Base-by-base conservation (phyloP, 1,140 invertebrate species). In the Drosophila athabasca region DNA sequence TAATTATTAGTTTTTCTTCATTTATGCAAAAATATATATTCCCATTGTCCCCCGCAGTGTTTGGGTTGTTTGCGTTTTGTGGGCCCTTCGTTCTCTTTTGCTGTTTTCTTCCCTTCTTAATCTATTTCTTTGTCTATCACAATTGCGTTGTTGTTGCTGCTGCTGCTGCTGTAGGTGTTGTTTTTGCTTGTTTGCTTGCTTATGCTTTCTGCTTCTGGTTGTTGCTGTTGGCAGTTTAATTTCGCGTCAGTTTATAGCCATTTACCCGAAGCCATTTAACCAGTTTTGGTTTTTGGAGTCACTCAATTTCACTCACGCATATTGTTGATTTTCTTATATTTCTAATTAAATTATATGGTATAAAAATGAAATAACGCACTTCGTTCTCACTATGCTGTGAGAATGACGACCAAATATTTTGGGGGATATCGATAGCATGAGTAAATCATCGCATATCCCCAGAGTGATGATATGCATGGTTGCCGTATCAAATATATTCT, bases 71-170 rank as follows among this genome's bases (percentile, higher is more conserved):
- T 74, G 78, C 60, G 51, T 58, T 55, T 70, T 73, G 60, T 45
- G 45, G 26, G 41, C 57, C 74, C 48, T 60, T 61, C 43, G 41
- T 58, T 62, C 64, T 61, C 46, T 71, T 67, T 78, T 61, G 79
- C 74, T 62, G 64, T 70, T 74, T 71, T 44, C 55, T 54, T 64
- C 53, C 60, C 82, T 74, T 64, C 76, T 76, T 87, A 88, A 87
- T 87, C 79, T 87, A 87, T 88, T 88, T 89, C 83, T 88, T 88
- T 88, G 83, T 88, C 83, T 88, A 88, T 88, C 79, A 88, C 83
- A 88, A 88, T 88, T 88, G 83, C 83, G 83, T 88, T 88, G 82
- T 88, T 85, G 82, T 81, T 87, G 82, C 74, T 85, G 82, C 73
- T 85, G 82, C 73, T 85, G 77, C 73, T 79, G 54, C 45, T 65